phyloP scores from a whole-genome alignment of 2,888 invertebrate species.

The Melanargia galathea region DNA sequence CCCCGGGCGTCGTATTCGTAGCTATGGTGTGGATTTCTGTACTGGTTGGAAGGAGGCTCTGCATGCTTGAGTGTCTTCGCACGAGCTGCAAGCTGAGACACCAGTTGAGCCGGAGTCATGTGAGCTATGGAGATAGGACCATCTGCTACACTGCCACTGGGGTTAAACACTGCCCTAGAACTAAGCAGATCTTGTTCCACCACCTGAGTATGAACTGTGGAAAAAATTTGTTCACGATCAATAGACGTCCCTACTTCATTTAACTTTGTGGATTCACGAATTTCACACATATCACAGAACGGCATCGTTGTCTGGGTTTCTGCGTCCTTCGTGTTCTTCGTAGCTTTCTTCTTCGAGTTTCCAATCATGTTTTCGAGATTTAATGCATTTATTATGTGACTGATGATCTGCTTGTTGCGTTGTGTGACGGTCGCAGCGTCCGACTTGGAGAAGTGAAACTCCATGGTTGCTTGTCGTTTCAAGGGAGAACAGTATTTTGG shows the following conservation, averaged over 20 bases:
- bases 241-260: slow-evolving; percentile 53
- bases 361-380: slow-evolving; percentile 61
- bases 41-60: slow-evolving; percentile 47
- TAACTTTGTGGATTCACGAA: slow-evolving; percentile 59
- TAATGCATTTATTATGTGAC: slow-evolving; percentile 63
- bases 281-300: slow-evolving; percentile 69
- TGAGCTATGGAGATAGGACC: slow-evolving; percentile 72
- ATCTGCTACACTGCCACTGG: slow-evolving; percentile 61
- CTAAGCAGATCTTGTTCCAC: slow-evolving; percentile 68
- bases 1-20: slow-evolving; percentile 51
- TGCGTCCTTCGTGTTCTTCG: slow-evolving; percentile 62
- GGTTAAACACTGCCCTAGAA: slow-evolving; percentile 69
- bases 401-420: slow-evolving; percentile 69
- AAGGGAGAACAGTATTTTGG: slow-evolving; percentile 70
- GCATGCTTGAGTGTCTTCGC: slow-evolving; percentile 71
- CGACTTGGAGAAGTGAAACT: slow-evolving; percentile 66
- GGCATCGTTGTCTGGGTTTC: slow-evolving; percentile 67
- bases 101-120: slow-evolving; percentile 74
- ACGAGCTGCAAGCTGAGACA: slow-evolving; percentile 73
- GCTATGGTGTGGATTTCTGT: slow-evolving; percentile 44
- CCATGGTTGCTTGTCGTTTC: slow-evolving; percentile 64
- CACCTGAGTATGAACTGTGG: slow-evolving; percentile 70
- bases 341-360: slow-evolving; percentile 57
- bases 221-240: slow-evolving; percentile 58
- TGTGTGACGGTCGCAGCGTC: slow-evolving; percentile 47